Percentiles rank a stretch among this genome's conserved stretches.
Evolutionary conservation across 2,797 vertebrate species (phyloP).

Genomic region (Gallirallus australis): DNA sequence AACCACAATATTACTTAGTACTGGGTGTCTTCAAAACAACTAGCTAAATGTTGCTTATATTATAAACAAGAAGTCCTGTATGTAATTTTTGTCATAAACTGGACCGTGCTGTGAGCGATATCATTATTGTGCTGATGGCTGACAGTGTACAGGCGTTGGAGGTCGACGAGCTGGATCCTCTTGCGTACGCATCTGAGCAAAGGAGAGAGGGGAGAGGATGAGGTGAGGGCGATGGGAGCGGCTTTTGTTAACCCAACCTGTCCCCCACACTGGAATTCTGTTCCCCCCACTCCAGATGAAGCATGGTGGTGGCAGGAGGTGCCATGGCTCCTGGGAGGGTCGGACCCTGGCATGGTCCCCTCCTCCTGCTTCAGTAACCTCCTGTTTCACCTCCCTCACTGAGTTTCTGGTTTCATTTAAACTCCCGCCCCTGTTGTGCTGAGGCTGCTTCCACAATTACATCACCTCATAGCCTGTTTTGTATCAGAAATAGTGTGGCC

Average conservation of each 20-base stretch:
- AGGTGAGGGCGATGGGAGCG: neutral
- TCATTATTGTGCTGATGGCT: conserved; percentile 95
- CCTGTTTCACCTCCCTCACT: neutral
- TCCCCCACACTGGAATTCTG: accelerated
- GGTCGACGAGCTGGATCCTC: conserved; percentile 87
- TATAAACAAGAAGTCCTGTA: conserved; percentile 79
- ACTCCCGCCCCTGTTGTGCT: accelerated
- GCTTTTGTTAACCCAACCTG: neutral
- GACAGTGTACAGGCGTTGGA: conserved; percentile 94
- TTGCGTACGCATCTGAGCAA: conserved; percentile 88
- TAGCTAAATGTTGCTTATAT: conserved; percentile 79
- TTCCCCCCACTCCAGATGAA: accelerated
- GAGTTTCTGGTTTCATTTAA: neutral
- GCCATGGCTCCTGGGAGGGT: neutral
- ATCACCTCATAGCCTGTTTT: accelerated
- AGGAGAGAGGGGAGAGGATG: neutral
- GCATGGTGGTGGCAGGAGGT: accelerated
- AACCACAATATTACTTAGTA: conserved; percentile 83
- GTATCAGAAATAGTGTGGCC: too few species aligned
- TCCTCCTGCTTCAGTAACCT: neutral
- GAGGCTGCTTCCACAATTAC: neutral
- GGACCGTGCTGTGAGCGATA: conserved; percentile 97
- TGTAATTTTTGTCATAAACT: conserved; percentile 94
- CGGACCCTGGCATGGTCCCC: accelerated
- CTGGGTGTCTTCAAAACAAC: conserved; percentile 81